Conservation (phyloP, 2,113 vertebrate species). For the Perca flavescens region DNA sequence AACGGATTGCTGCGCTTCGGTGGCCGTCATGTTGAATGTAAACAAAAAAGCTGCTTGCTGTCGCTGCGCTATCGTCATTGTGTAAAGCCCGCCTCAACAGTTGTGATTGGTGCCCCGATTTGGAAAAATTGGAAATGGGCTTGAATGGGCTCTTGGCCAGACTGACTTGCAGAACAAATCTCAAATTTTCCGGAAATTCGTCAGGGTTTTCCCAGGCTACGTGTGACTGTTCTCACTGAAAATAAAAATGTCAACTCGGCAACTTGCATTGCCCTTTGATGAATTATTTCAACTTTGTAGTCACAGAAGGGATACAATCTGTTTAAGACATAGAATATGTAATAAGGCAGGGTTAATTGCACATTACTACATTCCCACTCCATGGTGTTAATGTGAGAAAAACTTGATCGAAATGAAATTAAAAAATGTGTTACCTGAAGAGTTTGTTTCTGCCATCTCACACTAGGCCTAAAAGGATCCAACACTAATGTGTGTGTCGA, state of each 20-base stretch:
- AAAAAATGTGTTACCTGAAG: background rate
- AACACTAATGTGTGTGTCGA: conserved; percentile 35
- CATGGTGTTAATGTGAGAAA: conserved; percentile 23
- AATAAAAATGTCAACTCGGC: conserved; percentile 40
- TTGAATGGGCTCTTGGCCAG: too few relatives aligned
- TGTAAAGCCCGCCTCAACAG: too few relatives aligned
- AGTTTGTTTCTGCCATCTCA: conserved; percentile 16
- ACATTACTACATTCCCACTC: conserved; percentile 5
- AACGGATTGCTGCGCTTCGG: too few relatives aligned
- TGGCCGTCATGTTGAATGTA: too few relatives aligned
- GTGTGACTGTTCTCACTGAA: background rate
- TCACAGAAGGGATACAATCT: background rate
- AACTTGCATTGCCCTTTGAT: background rate
- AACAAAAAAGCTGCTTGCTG: too few relatives aligned
- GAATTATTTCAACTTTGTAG: conserved; percentile 24
- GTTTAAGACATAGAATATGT: conserved; percentile 27
- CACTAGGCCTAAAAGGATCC: conserved; percentile 18
- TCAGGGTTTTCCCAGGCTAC: too few relatives aligned
- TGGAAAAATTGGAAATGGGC: too few relatives aligned
- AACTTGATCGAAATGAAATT: conserved; percentile 3
- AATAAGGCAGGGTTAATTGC: conserved; percentile 4
- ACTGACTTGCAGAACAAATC: too few relatives aligned
- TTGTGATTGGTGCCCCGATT: too few relatives aligned
- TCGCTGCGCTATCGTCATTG: too few relatives aligned
- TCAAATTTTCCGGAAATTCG: too few relatives aligned